Percentiles rank a stretch among this genome's conserved stretches.
These are phyloP conservation scores for Rynchops niger DNA, from an alignment of 2,113 vertebrate species.

Conservation along the genomic window DNA sequence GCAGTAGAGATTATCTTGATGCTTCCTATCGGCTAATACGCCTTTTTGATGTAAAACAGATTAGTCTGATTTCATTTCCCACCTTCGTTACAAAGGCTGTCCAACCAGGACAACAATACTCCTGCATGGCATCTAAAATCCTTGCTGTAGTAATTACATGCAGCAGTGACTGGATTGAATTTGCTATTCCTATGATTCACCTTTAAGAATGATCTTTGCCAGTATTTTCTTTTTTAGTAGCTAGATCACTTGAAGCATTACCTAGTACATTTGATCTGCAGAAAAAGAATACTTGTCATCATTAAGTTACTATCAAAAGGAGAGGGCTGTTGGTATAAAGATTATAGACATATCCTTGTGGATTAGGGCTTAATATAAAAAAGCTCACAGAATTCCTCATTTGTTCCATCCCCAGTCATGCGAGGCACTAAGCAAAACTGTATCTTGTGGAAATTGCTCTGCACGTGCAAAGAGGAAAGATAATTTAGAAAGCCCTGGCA, in stretches of 20 bases:
- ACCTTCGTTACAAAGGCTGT: neutral
- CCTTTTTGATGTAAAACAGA: neutral
- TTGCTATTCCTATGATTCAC: neutral
- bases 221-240: neutral
- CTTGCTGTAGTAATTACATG: neutral
- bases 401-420: neutral
- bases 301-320: neutral
- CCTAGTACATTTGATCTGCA: neutral
- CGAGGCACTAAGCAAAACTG: neutral
- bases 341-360: neutral
- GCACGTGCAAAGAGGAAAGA: neutral
- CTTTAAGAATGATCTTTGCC: neutral
- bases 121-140: neutral
- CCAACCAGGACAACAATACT: neutral
- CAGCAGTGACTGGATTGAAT: neutral
- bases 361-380: neutral
- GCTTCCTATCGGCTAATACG: neutral
- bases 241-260: neutral
- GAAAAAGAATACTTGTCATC: neutral
- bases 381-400: neutral
- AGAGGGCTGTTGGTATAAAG: constrained; percentile 5
- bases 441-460: neutral
- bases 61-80: constrained; percentile 14
- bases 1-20: neutral
- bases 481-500: neutral